Base-by-base conservation (phyloP, 2,888 invertebrate genomes). In the Hirtodrosophila trivittata region DNA sequence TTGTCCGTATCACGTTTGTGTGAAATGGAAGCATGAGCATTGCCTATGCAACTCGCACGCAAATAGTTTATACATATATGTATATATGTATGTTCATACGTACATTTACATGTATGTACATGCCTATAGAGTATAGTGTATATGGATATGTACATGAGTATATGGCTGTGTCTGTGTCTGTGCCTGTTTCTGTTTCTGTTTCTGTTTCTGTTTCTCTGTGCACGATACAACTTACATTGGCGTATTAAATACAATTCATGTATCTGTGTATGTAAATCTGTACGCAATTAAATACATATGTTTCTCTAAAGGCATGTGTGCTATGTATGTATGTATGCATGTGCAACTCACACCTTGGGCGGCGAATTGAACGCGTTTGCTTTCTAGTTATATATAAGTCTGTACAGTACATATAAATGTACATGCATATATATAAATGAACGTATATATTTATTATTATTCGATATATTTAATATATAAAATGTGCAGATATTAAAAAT, bases 341-440 rank as follows among this genome's bases (percentile, higher is more conserved):
- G 1, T 1, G 2, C 16, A 58, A 51, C 39, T 59, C 51, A 67
- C 55, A 66, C 47, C 30, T 46, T 30, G 37, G 33, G 32, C 45
- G 28, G 14, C 43, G 30, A 46, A 49, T 41, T 12, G 21, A 56
- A 59, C 41, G 38, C 33, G 49, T 33, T 54, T 33, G 38, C 26
- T 35, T 60, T 63, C 35, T 63, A 45, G 25, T 65, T 57, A 38
- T 18, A 54, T 32, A 38, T 57, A 51, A 10, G 25, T 42, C 49
- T 47, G 47, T 59, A 33, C 43, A 9, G 52, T 21, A 52, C 33
- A 64, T 45, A 28, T 21, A 47, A 13, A 57, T 49, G 28, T 32
- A 41, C 39, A 38, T 30, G 37, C 7, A 30, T 38, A 26, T 43
- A 33, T 54, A 16, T 30, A 35, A 12, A 35, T 47, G 46, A 33